Evolutionary conservation across 1,140 invertebrate species (phyloP), one percentile per base, ranked within the genome.

Genomic region (Diachasma alloeum): DNA sequence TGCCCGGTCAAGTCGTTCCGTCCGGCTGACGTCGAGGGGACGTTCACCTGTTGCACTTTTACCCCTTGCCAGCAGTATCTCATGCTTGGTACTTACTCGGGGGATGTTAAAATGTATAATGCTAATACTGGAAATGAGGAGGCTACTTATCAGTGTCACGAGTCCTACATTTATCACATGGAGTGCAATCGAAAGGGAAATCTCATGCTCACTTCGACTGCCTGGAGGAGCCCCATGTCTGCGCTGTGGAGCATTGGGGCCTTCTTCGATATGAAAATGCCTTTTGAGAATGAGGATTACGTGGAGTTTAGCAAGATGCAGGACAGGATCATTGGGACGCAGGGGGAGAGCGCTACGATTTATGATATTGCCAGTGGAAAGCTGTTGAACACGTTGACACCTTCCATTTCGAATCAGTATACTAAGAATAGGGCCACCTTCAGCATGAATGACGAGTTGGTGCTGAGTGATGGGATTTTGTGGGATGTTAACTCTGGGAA

Each of bases 391-490:
- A 94, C 93, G 0, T 92, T 99, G 24, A 93, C 92, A 46, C 94
- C 96, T 11, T 91, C 92, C 66, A 93, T 96, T 80, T 95, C 95
- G 36, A 99, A 99, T 90, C 93, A 95, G 82, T 99, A 99, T 87
- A 94, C 93, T 5, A 95, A 95, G 88, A 99, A 99, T 89, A 91
- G 95, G 66, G 98, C 98, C 0, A 97, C 96, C 0, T 98, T 99
- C 86, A 96, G 95, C 87, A 96, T 96, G 77, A 95, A 95, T 13
- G 98, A 99, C 87, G 96, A 99, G 81, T 88, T 99, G 31, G 94
- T 99, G 17, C 89, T 99, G 0, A 87, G 85, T 85, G 98, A 99
- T 88, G 98, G 98, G 39, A 97, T 99, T 1, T 90, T 99, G 0
- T 99, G 97, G 94, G 98, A 99, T 90, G 94, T 98, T 8, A 93